phyloP scores from a whole-genome alignment of 1,140 invertebrate genomes.

The Pteromalus puparum region DNA sequence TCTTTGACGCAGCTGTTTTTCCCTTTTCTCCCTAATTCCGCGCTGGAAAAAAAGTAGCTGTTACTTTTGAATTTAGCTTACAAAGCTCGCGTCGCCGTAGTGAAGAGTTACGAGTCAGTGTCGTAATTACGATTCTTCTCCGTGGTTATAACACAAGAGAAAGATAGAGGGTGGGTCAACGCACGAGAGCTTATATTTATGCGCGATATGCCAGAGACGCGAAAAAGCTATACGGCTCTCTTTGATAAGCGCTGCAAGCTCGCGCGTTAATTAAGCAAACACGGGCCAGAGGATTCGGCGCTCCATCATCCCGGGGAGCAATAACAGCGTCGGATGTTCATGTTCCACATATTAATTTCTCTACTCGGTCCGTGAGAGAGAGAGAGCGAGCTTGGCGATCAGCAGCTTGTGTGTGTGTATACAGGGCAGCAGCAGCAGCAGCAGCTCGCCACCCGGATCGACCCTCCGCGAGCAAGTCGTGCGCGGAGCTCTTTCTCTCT shows the following conservation, averaged over 20 bases:
- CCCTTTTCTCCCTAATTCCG: too few relatives aligned
- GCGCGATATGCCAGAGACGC: neutral
- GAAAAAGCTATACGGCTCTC: neutral
- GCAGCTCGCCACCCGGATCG: conserved; percentile 52
- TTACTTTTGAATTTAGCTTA: too few relatives aligned
- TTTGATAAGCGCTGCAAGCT: neutral
- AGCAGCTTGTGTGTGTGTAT: neutral
- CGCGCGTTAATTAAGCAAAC: neutral
- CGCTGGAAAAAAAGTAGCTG: too few relatives aligned
- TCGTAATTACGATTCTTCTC: too few relatives aligned
- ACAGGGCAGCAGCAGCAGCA: neutral
- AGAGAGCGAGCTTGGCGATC: neutral
- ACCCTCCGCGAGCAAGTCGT: conserved; percentile 57
- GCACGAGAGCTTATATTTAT: neutral
- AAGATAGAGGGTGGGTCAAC: too few relatives aligned
- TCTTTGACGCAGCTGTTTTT: too few relatives aligned
- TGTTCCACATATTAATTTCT: conserved; percentile 28
- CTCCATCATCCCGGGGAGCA: neutral
- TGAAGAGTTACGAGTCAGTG: too few relatives aligned
- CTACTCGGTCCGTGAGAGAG: neutral
- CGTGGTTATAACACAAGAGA: too few relatives aligned
- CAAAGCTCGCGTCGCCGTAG: too few relatives aligned
- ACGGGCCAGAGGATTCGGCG: neutral
- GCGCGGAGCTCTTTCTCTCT: conserved; percentile 15
- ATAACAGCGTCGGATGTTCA: neutral